Base-by-base conservation (phyloP, 2,888 invertebrate species). In the Drosophila putrida region DNA sequence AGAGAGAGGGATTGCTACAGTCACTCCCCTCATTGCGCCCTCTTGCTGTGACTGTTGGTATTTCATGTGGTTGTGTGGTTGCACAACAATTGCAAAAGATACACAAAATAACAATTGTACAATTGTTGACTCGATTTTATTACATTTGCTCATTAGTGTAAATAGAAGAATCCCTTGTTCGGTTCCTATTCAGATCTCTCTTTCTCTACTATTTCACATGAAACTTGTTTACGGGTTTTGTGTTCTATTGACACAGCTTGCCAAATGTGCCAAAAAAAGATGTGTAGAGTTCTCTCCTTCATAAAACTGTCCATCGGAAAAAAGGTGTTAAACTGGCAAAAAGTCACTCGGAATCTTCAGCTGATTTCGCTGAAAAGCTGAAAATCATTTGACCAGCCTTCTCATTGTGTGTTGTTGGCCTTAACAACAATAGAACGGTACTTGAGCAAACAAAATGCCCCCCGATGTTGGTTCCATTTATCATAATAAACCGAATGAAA, bases 261-360 rank as follows among this genome's bases (percentile, higher is more conserved):
- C 55, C 44, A 55, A 54, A 53, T 53, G 41, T 55, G 84, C 89
- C 71, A 81, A 87, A 78, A n/a, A n/a, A n/a, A n/a, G n/a, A 78
- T 77, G 71, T 77, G 66, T 65, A 49, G 35, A 78, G 20, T 28
- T 38, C 20, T 50, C 38, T 50, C 38, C 43, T n/a, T 57, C 54
- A 67, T 64, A 61, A 65, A 68, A 73, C 39, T 53, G 50, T 25
- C 58, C 46, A 39, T 8, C 1, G 38, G 44, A 47, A 10, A 61
- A 87, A 84, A 85, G 89, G 84, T 85, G 84, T 85, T 85, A 85
- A 85, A 74, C 89, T 85, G 84, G 88, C 89, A 88, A 85, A 85
- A 88, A 85, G 77, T 88, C 89, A 80, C 59, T 74, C 57, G 13
- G 55, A 31, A 38, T 25, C 58, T 41, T 51, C 47, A 61, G 64